A percentile compares a stretch with the other conserved stretches of the same genome.
Conservation (phyloP, 2,888 invertebrate species). For the Oxystoma pomonae region DNA sequence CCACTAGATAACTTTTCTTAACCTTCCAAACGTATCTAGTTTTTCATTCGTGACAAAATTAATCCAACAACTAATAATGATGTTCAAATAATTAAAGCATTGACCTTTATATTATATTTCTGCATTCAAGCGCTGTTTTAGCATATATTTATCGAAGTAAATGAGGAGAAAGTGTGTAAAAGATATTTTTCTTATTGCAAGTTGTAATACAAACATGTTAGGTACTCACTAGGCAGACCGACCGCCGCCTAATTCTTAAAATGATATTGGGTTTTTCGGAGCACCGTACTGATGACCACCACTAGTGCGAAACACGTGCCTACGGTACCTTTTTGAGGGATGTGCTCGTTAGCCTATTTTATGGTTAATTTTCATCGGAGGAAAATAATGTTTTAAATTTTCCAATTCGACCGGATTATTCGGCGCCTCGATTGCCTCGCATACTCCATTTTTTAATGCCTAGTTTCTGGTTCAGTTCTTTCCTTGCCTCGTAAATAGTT, state of each 20-base stretch:
- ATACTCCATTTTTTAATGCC: background rate
- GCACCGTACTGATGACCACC: background rate
- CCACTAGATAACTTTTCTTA: too few relatives aligned
- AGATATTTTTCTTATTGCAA: background rate
- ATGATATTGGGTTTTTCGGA: background rate
- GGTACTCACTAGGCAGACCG: background rate
- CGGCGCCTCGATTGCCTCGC: background rate
- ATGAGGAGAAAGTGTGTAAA: background rate
- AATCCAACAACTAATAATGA: background rate
- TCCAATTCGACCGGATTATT: background rate
- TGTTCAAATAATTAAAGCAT: background rate
- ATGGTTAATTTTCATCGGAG: too few relatives aligned
- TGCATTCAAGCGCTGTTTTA: background rate
- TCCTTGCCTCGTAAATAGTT: background rate
- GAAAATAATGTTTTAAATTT: background rate
- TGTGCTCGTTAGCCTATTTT: too few relatives aligned
- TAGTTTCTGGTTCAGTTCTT: background rate
- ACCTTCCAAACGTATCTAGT: too few relatives aligned
- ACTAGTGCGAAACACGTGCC: too few relatives aligned
- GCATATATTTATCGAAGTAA: background rate
- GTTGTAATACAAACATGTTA: background rate
- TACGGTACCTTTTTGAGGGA: too few relatives aligned
- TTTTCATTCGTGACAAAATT: too few relatives aligned
- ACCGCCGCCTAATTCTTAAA: background rate
- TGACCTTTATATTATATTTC: background rate